A percentile compares a stretch with the other conserved stretches of the same genome.
Conservation (phyloP, 1,140 invertebrate genomes). For the Bombus superbus region DNA sequence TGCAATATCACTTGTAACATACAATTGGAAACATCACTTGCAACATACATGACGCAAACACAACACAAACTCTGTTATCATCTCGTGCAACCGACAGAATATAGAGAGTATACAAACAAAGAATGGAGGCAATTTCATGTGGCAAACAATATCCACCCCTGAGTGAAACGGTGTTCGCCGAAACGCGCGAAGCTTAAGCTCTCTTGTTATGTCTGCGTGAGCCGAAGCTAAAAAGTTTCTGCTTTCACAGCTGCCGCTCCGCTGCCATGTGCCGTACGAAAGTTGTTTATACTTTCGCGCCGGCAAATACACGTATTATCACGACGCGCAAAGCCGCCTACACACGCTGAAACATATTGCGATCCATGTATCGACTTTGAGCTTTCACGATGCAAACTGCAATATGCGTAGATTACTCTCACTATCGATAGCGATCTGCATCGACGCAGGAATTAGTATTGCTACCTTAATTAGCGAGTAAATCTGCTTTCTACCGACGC, state of each 20-base stretch:
- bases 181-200: slow-evolving; percentile 17
- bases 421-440: background rate
- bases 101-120: background rate
- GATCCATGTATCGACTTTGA: background rate
- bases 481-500: too few species aligned
- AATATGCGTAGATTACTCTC: background rate
- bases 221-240: slow-evolving; percentile 59
- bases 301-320: slow-evolving; percentile 48
- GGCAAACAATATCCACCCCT: background rate
- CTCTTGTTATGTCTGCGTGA: slow-evolving; percentile 35
- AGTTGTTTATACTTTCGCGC: slow-evolving; percentile 68
- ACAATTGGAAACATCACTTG: background rate
- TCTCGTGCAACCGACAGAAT: background rate
- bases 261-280: slow-evolving; percentile 45
- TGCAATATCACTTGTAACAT: background rate
- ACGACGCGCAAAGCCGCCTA: background rate
- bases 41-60: background rate
- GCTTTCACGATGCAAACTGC: background rate
- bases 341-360: background rate
- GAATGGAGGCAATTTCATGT: background rate
- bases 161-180: too few species aligned
- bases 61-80: background rate
- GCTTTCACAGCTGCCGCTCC: slow-evolving; percentile 67
- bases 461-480: too few species aligned
- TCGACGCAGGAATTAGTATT: background rate